phyloP scores from a whole-genome alignment of 2,888 invertebrate species.

The Aromia moschata region DNA sequence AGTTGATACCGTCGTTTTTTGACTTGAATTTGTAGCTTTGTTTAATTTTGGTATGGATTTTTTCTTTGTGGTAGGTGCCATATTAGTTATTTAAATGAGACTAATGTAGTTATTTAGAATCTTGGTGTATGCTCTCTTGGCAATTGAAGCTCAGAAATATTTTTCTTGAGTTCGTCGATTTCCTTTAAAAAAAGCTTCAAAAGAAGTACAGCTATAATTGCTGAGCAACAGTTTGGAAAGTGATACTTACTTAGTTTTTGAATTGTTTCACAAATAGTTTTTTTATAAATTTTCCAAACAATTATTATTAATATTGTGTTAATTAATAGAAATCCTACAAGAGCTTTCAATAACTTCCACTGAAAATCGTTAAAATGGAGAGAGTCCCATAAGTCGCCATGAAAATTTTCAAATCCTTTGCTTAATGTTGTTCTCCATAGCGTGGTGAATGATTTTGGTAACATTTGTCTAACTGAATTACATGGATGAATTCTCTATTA shows the following conservation, averaged over 20 bases:
- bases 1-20: neutral
- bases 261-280: conserved; percentile 80
- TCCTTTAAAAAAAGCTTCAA: conserved; percentile 72
- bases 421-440: neutral
- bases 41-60: conserved; percentile 94
- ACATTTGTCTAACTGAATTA: neutral
- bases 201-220: conserved; percentile 4
- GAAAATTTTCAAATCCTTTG: neutral
- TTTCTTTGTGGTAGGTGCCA: conserved; percentile 62
- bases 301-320: conserved; percentile 76
- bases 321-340: conserved; percentile 71
- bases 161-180: conserved; percentile 82
- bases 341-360: conserved; percentile 75
- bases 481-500: neutral
- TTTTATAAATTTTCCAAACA: conserved; percentile 81
- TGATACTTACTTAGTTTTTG: conserved; percentile 79
- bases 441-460: neutral
- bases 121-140: conserved; percentile 85
- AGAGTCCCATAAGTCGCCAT: conserved; percentile 33
- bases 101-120: conserved; percentile 66
- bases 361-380: conserved; percentile 70
- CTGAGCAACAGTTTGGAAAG: neutral
- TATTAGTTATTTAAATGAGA: neutral
- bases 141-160: conserved; percentile 81
- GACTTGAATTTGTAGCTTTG: conserved; percentile 63